Evolutionary conservation across 2,797 vertebrate genomes (phyloP).

Genomic region (Pseudochirops corinnae): DNA sequence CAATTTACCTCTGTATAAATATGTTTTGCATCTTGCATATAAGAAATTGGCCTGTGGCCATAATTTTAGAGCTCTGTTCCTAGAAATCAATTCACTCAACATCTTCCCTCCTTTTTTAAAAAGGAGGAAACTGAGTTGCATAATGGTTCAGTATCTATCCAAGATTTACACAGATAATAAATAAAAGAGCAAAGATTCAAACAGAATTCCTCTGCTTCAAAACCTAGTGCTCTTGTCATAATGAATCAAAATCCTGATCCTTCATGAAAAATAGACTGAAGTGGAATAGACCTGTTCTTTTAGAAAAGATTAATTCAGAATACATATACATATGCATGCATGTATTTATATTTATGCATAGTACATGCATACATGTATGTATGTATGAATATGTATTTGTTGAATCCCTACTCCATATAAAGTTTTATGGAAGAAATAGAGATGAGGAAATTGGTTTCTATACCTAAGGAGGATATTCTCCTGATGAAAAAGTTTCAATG

Average conservation of each 20-base stretch:
- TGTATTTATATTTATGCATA: not conserved
- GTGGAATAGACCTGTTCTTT: not conserved
- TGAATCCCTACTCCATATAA: not conserved
- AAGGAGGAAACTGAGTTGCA: not conserved
- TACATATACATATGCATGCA: not conserved
- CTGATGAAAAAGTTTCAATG: not conserved
- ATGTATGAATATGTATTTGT: not conserved
- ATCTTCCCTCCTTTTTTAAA: not conserved
- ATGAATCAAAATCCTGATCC: not conserved
- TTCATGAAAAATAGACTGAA: not conserved
- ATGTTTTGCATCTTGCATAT: not conserved
- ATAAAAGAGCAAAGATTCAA: not conserved
- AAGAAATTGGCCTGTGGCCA: not conserved
- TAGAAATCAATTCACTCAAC: not conserved
- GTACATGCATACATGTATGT: not conserved
- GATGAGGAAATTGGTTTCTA: not conserved
- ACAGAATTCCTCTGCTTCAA: not conserved
- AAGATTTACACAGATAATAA: not conserved
- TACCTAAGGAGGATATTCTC: not conserved
- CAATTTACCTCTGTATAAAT: not conserved
- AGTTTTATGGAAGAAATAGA: not conserved
- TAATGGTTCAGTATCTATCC: not conserved
- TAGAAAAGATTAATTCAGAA: not conserved
- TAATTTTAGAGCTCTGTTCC: not conserved
- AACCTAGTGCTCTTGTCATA: not conserved